These are phyloP conservation scores for Chironomus tepperi DNA, from an alignment of 1,140 invertebrate genomes.

Conservation along the genomic window DNA sequence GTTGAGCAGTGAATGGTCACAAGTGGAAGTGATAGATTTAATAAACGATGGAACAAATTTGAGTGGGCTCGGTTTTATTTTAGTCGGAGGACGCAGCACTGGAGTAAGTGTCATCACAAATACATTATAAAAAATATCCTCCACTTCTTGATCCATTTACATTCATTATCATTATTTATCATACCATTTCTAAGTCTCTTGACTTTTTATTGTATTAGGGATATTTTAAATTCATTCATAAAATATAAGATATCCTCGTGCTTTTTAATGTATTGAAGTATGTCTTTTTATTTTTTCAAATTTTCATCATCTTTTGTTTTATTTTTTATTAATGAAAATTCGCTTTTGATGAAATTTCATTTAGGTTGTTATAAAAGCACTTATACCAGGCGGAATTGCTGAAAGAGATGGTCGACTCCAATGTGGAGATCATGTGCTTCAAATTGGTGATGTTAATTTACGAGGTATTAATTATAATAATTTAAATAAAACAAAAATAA, in stretches of 20 bases:
- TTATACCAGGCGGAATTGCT: conserved; percentile 83
- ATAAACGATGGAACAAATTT: conserved; percentile 59
- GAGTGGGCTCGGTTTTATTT: conserved; percentile 74
- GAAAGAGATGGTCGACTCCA: conserved; percentile 82
- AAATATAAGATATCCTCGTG: no score
- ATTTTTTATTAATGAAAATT: no score
- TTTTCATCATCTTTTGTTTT: no score
- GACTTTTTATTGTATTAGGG: no score
- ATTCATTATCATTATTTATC: no score
- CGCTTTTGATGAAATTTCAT: background rate
- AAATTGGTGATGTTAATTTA: conserved; percentile 87
- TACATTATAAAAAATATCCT: no score
- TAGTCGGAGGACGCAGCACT: conserved; percentile 88
- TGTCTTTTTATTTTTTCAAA: no score
- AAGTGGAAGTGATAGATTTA: conserved; percentile 84
- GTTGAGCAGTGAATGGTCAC: conserved; percentile 83
- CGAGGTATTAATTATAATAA: conserved; percentile 41
- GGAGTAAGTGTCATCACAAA: conserved; percentile 47
- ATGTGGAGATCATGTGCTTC: conserved; percentile 88
- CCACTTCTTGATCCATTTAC: no score
- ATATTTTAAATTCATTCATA: no score
- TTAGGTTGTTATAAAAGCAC: conserved; percentile 76
- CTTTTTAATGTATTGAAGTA: no score
- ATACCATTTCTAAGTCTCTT: no score
- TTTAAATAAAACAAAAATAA: background rate